phyloP scores from a whole-genome alignment of 1,140 invertebrate genomes.

The Drosophila ironensis region DNA sequence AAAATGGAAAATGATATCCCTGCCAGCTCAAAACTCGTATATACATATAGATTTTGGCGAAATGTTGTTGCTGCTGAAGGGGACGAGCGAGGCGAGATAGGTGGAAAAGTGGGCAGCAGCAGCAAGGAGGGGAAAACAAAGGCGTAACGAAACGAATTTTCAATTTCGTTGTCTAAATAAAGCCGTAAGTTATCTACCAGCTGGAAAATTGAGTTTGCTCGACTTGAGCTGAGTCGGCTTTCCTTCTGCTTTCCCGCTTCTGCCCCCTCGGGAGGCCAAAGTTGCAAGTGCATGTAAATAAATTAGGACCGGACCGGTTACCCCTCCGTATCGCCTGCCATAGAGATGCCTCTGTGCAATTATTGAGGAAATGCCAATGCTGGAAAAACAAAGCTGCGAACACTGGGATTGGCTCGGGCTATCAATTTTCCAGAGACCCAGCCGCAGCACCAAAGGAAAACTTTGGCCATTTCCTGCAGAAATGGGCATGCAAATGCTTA shows the following conservation, averaged over 20 bases:
- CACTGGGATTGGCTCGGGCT: conserved; percentile 6
- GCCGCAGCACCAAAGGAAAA: no score
- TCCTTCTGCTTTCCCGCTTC: background rate
- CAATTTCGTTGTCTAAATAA: conserved; percentile 58
- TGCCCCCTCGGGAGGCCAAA: conserved; percentile 18
- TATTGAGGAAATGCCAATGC: conserved; percentile 54
- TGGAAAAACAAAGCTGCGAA: conserved; percentile 37
- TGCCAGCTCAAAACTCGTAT: conserved; percentile 9
- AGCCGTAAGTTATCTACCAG: conserved; percentile 49
- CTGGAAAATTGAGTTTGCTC: conserved; percentile 52
- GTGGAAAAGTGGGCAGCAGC: background rate
- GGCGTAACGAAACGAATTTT: conserved; percentile 47
- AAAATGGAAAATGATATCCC: conserved; percentile 28
- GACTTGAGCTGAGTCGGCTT: conserved; percentile 11
- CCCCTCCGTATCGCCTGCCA: background rate
- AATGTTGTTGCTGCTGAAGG: conserved; percentile 9
- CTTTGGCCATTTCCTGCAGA: conserved; percentile 52
- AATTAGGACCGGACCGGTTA: no score
- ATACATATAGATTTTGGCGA: conserved; percentile 1
- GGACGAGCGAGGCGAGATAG: background rate
- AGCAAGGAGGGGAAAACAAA: conserved; percentile 6
- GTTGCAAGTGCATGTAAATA: conserved; percentile 72
- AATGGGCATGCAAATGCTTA: conserved; percentile 45
- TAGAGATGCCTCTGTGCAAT: conserved; percentile 25
- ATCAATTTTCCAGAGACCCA: conserved; percentile 39